Evolutionary conservation across 2,888 invertebrate genomes (phyloP).

Genomic region (Macrosiphum euphorbiae): DNA sequence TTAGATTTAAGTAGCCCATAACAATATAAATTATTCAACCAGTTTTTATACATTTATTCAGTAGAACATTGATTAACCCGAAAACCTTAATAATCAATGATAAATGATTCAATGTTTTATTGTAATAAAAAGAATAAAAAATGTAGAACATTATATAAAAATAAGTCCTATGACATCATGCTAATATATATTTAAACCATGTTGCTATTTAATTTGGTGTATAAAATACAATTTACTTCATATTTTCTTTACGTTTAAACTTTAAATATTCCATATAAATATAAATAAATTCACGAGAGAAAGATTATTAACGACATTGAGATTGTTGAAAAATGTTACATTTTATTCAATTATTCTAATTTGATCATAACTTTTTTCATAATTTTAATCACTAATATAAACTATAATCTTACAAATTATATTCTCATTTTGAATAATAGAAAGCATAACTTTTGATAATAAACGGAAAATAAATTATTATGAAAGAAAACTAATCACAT

Average conservation of each 20-base stretch:
- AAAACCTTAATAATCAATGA: neutral
- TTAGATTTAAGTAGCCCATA: neutral
- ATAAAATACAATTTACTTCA: neutral
- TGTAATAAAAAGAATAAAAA: neutral
- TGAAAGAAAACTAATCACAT: neutral
- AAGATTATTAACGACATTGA: neutral
- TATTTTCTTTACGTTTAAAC: neutral
- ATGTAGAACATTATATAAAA: neutral
- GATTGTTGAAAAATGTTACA: neutral
- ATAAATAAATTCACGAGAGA: neutral
- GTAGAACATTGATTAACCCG: neutral
- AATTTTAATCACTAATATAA: neutral
- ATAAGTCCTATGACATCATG: neutral
- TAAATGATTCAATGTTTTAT: neutral
- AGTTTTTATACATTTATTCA: neutral
- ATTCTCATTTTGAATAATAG: neutral
- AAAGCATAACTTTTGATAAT: neutral
- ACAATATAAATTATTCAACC: neutral
- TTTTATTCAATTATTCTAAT: neutral
- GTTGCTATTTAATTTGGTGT: neutral
- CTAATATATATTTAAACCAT: neutral
- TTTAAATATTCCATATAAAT: neutral
- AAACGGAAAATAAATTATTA: neutral
- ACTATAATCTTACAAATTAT: neutral
- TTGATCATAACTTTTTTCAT: neutral